These are phyloP conservation scores for Phaedon cochleariae DNA, from an alignment of 2,888 invertebrate species.

Conservation along the genomic window DNA sequence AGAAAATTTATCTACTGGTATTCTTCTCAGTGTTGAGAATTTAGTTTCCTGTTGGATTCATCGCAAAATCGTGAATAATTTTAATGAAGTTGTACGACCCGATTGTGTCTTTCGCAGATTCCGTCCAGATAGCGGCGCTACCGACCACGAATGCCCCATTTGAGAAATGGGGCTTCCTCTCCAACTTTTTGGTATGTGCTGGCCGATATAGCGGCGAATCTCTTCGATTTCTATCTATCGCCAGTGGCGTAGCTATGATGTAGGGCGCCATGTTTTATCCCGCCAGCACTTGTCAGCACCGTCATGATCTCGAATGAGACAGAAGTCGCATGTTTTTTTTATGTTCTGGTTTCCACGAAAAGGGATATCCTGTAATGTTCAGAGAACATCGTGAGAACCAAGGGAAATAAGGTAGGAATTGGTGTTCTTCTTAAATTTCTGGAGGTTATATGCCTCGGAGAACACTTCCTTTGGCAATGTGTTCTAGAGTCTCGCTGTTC, in stretches of 20 bases:
- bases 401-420: no score
- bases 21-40: neutral
- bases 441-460: no score
- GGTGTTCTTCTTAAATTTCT: no score
- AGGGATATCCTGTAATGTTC: no score
- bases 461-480: no score
- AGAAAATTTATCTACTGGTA: neutral
- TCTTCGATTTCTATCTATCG: slow-evolving; percentile 49
- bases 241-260: neutral
- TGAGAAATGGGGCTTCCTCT: slow-evolving; percentile 20
- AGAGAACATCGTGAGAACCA: no score
- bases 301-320: no score
- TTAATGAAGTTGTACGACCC: slow-evolving; percentile 48
- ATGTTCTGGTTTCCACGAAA: no score
- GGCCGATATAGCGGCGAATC: slow-evolving; percentile 39
- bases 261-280: no score
- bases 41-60: neutral
- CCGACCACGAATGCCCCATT: slow-evolving; percentile 45
- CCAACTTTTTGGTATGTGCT: slow-evolving; percentile 43
- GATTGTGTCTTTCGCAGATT: slow-evolving; percentile 34
- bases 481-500: no score
- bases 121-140: slow-evolving; percentile 39
- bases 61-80: slow-evolving; percentile 41
- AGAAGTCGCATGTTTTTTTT: no score
- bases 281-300: no score